Evolutionary conservation across 2,113 vertebrate genomes (phyloP).

Genomic region (Stercorarius parasiticus): DNA sequence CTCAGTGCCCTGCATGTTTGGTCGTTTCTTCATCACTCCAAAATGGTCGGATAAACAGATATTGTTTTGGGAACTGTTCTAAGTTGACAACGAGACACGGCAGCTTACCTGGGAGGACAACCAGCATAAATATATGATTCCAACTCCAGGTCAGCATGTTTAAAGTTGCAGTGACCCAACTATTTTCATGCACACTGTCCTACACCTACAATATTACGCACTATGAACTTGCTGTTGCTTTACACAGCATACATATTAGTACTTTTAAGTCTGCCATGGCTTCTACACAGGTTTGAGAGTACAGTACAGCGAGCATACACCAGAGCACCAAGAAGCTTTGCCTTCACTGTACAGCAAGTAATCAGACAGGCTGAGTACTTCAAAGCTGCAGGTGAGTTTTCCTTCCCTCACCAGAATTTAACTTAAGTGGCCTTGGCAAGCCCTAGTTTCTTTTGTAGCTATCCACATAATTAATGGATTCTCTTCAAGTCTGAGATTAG

Average conservation of each 20-base stretch:
- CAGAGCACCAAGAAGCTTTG: background rate
- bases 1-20: background rate
- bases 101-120: background rate
- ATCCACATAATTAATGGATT: background rate
- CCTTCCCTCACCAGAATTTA: background rate
- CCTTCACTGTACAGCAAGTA: background rate
- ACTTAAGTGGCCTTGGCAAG: background rate
- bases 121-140: background rate
- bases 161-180: background rate
- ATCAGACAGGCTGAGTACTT: background rate
- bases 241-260: background rate
- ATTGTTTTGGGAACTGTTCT: background rate
- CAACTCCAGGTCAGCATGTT: background rate
- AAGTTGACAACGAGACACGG: background rate
- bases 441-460: background rate
- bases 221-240: background rate
- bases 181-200: background rate
- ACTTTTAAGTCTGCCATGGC: background rate
- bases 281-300: background rate
- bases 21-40: background rate
- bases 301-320: background rate
- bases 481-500: background rate
- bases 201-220: background rate
- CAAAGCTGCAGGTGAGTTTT: background rate
- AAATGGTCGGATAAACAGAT: background rate